Evolutionary conservation across 2,113 vertebrate genomes (phyloP).

Genomic region (Charina bottae): DNA sequence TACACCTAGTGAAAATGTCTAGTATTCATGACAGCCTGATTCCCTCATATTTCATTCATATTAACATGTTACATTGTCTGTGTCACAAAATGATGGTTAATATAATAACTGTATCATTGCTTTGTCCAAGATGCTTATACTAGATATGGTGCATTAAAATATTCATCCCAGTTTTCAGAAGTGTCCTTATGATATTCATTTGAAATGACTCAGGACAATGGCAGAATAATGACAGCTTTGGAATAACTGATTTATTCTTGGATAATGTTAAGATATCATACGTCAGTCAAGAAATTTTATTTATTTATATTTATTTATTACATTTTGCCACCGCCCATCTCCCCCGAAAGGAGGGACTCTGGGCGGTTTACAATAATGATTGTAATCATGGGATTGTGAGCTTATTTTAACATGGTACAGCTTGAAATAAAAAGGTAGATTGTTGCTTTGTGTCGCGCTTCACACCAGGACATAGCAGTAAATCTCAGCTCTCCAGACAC

Average conservation of each 20-base stretch:
- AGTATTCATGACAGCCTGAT: background rate
- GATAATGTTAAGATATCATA: background rate
- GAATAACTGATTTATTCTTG: constrained; percentile 1
- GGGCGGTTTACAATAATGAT: too few relatives aligned
- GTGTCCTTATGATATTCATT: background rate
- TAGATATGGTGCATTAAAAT: background rate
- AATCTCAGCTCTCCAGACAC: background rate
- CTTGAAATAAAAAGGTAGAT: background rate
- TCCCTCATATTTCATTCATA: background rate
- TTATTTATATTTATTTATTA: too few relatives aligned
- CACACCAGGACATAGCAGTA: too few relatives aligned
- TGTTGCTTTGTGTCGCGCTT: background rate
- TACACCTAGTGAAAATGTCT: background rate
- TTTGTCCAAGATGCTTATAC: background rate
- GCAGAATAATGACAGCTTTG: background rate
- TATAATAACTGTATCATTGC: background rate
- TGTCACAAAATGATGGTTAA: background rate
- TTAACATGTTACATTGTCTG: background rate
- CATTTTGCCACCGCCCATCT: too few relatives aligned
- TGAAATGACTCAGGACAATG: background rate
- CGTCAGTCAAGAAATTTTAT: background rate
- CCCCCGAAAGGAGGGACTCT: too few relatives aligned
- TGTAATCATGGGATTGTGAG: background rate
- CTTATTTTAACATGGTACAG: background rate
- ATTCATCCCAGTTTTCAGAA: background rate